phyloP scores from a whole-genome alignment of 2,113 vertebrate genomes.

The Laticauda colubrina region DNA sequence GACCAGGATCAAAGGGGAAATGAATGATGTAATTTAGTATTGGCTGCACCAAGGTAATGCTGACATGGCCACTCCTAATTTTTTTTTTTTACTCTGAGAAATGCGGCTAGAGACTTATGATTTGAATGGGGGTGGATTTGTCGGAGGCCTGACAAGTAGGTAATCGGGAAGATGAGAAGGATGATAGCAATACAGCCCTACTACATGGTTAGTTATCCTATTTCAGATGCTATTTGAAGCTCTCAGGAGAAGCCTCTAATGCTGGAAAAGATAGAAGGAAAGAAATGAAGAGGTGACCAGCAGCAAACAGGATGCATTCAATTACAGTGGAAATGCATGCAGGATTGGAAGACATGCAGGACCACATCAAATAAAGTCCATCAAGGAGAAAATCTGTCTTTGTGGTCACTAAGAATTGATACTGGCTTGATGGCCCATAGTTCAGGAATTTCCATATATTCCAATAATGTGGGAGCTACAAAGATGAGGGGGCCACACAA shows the following conservation, averaged over 20 bases:
- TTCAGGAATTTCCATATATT: background rate
- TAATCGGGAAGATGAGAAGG: background rate
- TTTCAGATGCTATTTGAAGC: background rate
- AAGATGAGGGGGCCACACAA: too few species aligned
- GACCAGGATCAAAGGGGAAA: too few species aligned
- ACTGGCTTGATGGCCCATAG: background rate
- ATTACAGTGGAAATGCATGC: background rate
- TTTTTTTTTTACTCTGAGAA: too few species aligned
- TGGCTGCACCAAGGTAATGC: too few species aligned
- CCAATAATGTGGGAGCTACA: background rate
- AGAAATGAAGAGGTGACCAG: background rate
- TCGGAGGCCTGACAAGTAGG: too few species aligned
- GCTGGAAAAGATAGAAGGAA: background rate
- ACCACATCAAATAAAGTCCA: background rate
- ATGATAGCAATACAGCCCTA: background rate
- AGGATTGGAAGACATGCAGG: background rate
- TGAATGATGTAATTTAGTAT: too few species aligned
- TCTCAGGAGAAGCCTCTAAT: background rate
- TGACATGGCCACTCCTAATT: too few species aligned
- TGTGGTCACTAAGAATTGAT: background rate
- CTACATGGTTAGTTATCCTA: background rate
- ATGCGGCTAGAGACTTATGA: too few species aligned
- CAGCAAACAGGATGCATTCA: background rate
- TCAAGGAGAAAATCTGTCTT: background rate
- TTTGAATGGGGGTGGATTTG: too few species aligned